Base-by-base conservation (phyloP, 2,113 vertebrate genomes). In the Oryzias curvinotus region DNA sequence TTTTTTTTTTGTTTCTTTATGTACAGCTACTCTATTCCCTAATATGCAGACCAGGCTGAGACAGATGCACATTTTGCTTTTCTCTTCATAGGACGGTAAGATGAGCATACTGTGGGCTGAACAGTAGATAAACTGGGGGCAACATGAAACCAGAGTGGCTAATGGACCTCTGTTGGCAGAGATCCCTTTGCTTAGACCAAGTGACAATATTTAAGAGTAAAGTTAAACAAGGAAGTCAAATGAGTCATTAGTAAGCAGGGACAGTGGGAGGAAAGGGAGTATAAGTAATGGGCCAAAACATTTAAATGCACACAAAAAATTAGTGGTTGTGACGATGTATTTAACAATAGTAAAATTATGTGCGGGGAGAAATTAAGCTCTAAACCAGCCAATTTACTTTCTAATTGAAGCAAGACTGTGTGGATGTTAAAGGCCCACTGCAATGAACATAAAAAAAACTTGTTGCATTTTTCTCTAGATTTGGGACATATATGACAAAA, bases 131-230 rank as follows among this genome's bases (percentile, higher is more conserved):
- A 84, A 78, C 53, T 54, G 57, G 59, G 75, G 75, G 80, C 77
- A 79, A 73, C 51, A 30, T 78, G 84, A 78, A 85, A 87, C 79
- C 78, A 64, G 77, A 83, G 80, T 82, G 73, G 59, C 78, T 82
- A 85, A 81, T 87, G 72, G 71, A 75, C 65, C 71, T 63, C 54
- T 65, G 50, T 64, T 71, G 48, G 57, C 57, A 73, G 75, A 62
- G 78, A 58, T 68, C 67, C 65, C 71, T 85, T 76, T 70, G 63
- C 62, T 71, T 55, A 52, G 63, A 56, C 13, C 73, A 64, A 81
- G 76, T 51, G 1, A 25, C 51, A 63, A 60, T 73, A 71, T 77
- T 76, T 75, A 53, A 73, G 50, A 71, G 70, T 14, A 41, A 45
- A 50, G 46, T 53, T 50, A 52, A 69, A 45, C 47, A 62, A 68